Percentiles rank a stretch among this genome's conserved stretches.
These are phyloP conservation scores for Gadus chalcogrammus DNA, from an alignment of 2,113 vertebrate genomes.

Conservation along the genomic window DNA sequence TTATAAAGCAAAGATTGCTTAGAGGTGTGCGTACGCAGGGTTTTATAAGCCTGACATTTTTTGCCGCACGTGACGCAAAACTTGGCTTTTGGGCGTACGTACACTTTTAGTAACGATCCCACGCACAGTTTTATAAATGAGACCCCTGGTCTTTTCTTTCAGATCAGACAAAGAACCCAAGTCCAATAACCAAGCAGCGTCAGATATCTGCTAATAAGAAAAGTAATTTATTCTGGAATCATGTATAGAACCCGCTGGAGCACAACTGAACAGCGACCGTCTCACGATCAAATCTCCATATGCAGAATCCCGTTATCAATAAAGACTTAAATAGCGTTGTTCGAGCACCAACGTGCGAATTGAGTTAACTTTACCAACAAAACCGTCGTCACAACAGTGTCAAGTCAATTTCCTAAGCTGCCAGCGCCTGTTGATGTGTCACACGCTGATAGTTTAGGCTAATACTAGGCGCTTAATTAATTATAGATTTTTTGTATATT, in stretches of 20 bases:
- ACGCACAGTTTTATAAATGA: too few relatives aligned
- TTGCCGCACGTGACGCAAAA: too few relatives aligned
- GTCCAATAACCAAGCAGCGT: conserved; percentile 20
- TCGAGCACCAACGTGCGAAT: not conserved
- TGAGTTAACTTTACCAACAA: conserved; percentile 5
- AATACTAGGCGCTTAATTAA: too few relatives aligned
- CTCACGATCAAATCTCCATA: conserved; percentile 22
- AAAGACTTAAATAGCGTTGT: conserved; percentile 21
- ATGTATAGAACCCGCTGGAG: conserved; percentile 16
- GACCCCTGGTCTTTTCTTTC: conserved; percentile 13
- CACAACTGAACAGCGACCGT: conserved; percentile 16
- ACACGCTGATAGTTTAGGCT: conserved; percentile 9
- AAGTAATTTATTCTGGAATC: conserved; percentile 23
- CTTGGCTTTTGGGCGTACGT: too few relatives aligned
- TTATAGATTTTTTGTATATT: too few relatives aligned
- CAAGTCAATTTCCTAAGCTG: conserved; percentile 6
- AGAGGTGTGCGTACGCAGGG: too few relatives aligned
- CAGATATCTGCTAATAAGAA: conserved; percentile 25
- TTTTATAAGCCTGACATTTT: too few relatives aligned
- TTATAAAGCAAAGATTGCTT: too few relatives aligned
- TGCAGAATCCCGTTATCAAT: conserved; percentile 21
- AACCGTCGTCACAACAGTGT: conserved; percentile 8
- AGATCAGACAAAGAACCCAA: conserved; percentile 28
- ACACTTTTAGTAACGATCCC: too few relatives aligned
- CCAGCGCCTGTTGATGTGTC: conserved; percentile 14